Percentiles rank a stretch among this genome's conserved stretches.
These are phyloP conservation scores for Epinotia ramella DNA, from an alignment of 2,888 invertebrate species.

Conservation along the genomic window DNA sequence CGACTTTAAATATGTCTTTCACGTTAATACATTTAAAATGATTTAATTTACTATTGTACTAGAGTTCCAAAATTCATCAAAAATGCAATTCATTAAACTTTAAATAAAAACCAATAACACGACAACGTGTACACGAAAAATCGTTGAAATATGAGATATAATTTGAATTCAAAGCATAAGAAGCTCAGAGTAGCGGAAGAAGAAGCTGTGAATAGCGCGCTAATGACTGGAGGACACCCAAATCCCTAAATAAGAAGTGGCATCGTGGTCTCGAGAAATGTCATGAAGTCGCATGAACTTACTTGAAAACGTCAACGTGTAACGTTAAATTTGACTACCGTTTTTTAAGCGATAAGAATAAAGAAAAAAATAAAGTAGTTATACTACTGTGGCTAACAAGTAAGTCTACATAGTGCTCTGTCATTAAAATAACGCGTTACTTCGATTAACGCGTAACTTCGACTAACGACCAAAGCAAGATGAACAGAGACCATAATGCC, in stretches of 20 bases:
- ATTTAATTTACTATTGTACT: background rate
- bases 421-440: background rate
- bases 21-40: background rate
- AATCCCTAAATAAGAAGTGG: constrained; percentile 52
- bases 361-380: too few relatives aligned
- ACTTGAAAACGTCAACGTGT: background rate
- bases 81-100: background rate
- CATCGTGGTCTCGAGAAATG: constrained; percentile 32
- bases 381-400: too few relatives aligned
- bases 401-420: background rate
- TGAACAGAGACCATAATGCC: constrained; percentile 56
- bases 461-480: background rate
- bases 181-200: constrained; percentile 64
- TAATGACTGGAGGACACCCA: constrained; percentile 73
- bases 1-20: background rate
- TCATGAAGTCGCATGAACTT: background rate
- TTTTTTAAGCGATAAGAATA: background rate
- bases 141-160: constrained; percentile 59
- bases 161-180: constrained; percentile 59
- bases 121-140: constrained; percentile 54
- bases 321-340: background rate
- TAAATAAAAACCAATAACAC: constrained; percentile 18
- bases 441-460: background rate
- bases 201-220: constrained; percentile 66
- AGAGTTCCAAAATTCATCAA: background rate